phyloP scores from a whole-genome alignment of 2,113 vertebrate species.

The Hyla sarda region DNA sequence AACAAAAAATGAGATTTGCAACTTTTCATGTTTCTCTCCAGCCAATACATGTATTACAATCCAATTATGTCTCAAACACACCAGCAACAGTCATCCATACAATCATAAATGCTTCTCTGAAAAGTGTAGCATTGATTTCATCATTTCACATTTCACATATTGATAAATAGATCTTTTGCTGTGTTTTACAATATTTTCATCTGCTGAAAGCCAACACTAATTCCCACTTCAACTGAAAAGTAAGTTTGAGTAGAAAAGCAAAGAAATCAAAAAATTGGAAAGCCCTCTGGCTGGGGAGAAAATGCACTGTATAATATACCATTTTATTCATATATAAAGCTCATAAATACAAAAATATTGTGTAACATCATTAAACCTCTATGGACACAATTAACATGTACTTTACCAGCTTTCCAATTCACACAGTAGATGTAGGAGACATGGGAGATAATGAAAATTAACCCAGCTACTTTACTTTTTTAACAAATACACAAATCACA shows the following conservation, averaged over 20 bases:
- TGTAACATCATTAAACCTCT: too few species aligned
- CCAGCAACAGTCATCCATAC: background rate
- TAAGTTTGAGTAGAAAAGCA: conserved; percentile 25
- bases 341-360: too few species aligned
- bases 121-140: conserved; percentile 23
- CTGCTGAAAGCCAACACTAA: conserved; percentile 6
- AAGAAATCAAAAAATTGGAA: too few species aligned
- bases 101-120: background rate
- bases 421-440: too few species aligned
- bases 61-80: background rate
- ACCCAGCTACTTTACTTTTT: too few species aligned
- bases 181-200: conserved; percentile 13
- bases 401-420: too few species aligned
- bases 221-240: conserved; percentile 19
- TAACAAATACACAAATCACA: too few species aligned
- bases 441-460: too few species aligned
- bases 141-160: conserved; percentile 1
- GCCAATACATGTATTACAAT: background rate
- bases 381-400: too few species aligned
- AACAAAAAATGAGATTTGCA: background rate
- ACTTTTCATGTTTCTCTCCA: background rate
- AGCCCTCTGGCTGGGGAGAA: too few species aligned
- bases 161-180: background rate
- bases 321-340: too few species aligned
- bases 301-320: too few species aligned